Conservation (phyloP, 2,888 invertebrate species). For the Alloplasta piceator region DNA sequence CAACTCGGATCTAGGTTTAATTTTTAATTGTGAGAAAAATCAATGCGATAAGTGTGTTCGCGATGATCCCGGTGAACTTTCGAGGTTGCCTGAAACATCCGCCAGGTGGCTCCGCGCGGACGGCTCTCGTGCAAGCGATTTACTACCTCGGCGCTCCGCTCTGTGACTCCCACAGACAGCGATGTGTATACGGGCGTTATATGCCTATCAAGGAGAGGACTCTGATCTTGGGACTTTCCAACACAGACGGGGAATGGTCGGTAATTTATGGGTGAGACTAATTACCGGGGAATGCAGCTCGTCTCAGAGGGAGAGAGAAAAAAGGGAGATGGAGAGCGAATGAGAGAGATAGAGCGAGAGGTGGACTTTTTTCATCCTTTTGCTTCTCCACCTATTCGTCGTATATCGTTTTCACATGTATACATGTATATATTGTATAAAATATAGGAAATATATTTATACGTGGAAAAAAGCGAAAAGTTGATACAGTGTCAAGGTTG, state of each 20-base stretch:
- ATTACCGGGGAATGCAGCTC: constrained; percentile 82
- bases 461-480: neutral
- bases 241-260: constrained; percentile 79
- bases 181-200: constrained; percentile 4
- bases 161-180: neutral
- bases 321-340: neutral
- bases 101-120: too few species aligned
- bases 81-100: too few species aligned
- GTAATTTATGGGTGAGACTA: constrained; percentile 82
- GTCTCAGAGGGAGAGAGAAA: constrained; percentile 64
- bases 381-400: constrained; percentile 47
- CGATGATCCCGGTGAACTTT: too few species aligned
- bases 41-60: too few species aligned
- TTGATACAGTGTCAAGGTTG: too few species aligned
- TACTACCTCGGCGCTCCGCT: neutral
- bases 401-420: constrained; percentile 29
- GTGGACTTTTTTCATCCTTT: constrained; percentile 34
- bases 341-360: neutral
- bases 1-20: too few species aligned
- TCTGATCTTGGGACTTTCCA: constrained; percentile 69
- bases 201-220: constrained; percentile 31
- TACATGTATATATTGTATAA: neutral
- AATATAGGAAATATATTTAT: neutral
- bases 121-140: too few species aligned
- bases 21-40: too few species aligned